A percentile compares a stretch with the other conserved stretches of the same genome.
Conservation (phyloP, 2,888 invertebrate species). For the Acrocyrtus sp. region DNA sequence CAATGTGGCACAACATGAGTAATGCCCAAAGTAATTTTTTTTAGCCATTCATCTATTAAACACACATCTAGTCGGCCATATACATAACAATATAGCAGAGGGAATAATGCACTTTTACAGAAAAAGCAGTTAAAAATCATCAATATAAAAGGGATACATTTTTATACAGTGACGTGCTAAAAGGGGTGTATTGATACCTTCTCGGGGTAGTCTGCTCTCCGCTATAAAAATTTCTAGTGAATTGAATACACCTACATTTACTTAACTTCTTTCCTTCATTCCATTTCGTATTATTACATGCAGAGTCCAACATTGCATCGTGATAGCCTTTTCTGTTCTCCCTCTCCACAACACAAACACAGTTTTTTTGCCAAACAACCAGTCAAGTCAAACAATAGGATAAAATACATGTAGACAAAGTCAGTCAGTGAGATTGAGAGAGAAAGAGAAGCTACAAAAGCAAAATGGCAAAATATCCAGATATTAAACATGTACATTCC, state of each 20-base stretch:
- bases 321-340: neutral
- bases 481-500: no score
- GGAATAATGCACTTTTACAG: neutral
- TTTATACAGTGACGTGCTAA: conserved; percentile 43
- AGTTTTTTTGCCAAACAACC: no score
- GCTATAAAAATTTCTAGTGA: no score
- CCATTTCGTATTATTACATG: neutral
- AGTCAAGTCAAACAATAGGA: no score
- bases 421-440: neutral
- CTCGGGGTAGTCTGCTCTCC: no score
- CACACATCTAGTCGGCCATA: neutral
- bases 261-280: neutral
- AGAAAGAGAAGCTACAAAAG: neutral
- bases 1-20: conserved; percentile 4
- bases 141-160: conserved; percentile 27
- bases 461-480: neutral
- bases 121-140: neutral
- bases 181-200: conserved; percentile 43
- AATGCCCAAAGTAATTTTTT: neutral
- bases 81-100: neutral
- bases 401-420: no score
- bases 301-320: neutral
- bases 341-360: neutral
- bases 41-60: conserved; percentile 11
- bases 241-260: conserved; percentile 26